These are phyloP conservation scores for Labeo rohita DNA, from an alignment of 2,113 vertebrate genomes.

Conservation along the genomic window DNA sequence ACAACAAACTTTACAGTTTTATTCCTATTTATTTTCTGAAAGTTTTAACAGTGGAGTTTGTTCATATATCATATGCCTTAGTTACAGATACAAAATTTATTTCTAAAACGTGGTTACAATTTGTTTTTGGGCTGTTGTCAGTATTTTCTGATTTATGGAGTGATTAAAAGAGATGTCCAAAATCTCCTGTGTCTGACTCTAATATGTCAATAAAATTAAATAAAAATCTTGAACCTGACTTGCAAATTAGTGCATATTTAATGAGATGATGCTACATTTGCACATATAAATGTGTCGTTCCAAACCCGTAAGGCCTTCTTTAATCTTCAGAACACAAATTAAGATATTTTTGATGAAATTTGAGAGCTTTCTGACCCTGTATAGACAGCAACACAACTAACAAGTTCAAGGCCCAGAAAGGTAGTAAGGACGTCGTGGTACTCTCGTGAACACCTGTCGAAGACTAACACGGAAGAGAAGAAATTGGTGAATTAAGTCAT, in stretches of 20 bases:
- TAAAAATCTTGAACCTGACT: not conserved
- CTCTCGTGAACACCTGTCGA: too few relatives aligned
- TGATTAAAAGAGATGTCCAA: not conserved
- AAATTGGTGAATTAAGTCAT: too few relatives aligned
- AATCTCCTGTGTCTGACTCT: not conserved
- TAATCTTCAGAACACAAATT: too few relatives aligned
- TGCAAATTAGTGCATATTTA: not conserved
- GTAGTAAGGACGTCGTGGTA: too few relatives aligned
- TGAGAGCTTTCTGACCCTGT: too few relatives aligned
- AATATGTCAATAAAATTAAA: not conserved
- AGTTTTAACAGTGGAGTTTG: not conserved
- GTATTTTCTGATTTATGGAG: not conserved
- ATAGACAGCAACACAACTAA: too few relatives aligned
- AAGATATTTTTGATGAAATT: too few relatives aligned
- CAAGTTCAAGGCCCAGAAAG: too few relatives aligned
- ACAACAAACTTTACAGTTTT: not conserved
- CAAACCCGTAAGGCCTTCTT: too few relatives aligned
- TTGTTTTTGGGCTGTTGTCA: not conserved
- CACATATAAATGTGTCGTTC: not conserved
- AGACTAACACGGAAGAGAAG: too few relatives aligned
- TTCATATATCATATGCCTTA: not conserved
- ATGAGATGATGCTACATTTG: not conserved
- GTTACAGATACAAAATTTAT: not conserved
- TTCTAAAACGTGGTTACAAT: not conserved
- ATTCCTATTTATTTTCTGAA: too few relatives aligned